Base-by-base conservation (phyloP, 2,888 invertebrate genomes). In the Sicus ferrugineus region DNA sequence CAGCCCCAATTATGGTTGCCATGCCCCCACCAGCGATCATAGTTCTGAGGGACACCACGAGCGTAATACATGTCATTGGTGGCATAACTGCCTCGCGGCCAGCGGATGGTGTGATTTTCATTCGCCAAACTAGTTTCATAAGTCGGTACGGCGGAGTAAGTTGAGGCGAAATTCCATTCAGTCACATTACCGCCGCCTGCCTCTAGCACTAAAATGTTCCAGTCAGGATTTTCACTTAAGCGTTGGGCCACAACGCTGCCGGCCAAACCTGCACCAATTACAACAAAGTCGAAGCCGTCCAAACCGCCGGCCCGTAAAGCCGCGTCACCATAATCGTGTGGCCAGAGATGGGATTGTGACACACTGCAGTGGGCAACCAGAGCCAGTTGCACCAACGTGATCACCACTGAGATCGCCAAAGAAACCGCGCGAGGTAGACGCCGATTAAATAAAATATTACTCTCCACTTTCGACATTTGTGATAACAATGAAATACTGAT, bases 181-280 rank as follows among this genome's bases (percentile, higher is more conserved):
- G 76, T 89, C 86, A 59, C 88, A 84, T 79, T 79, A 80, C 91
- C 90, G 2, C 89, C 90, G 62, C 94, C 94, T 64, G 92, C 93
- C 85, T 94, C 94, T 68, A 94, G 81, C 14, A 94, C 86, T 46
- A 94, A 86, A 1, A 93, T 89, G 71, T 89, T 91, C 92, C 93
- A 93, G 46, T 88, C 85, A 3, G 89, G 88, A 68, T 92, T 87
- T 83, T 94, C 94, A 34, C 91, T 90, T 50, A 94, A 86, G 1
- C 92, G 84, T 74, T 88, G 89, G 7, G 87, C 89, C 1, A 90
- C 72, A 0, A 90, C 88, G 3, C 87, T 87, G 1, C 89, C 89
- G 0, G 89, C 89, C 0, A 89, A 88, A 0, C 89, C 89, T 0
- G 86, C 89, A 0, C 89, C 89, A 21, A 89, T 82, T 48, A 83